phyloP scores from a whole-genome alignment of 2,797 vertebrate species.

The Heliangelus exortis region DNA sequence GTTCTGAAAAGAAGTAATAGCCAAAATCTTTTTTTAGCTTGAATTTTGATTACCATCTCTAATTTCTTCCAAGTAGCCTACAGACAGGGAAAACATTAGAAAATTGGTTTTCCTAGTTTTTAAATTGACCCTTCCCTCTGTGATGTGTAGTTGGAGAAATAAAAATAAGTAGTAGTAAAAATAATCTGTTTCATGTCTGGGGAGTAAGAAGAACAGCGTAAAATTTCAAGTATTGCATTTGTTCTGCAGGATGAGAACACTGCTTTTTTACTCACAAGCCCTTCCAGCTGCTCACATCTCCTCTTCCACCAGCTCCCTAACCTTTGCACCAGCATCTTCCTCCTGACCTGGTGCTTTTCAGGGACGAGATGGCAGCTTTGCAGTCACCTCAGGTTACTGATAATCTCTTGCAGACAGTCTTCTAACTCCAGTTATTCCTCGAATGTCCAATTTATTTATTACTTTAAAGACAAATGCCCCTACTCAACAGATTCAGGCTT shows the following conservation, averaged over 20 bases:
- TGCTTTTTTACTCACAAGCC: background rate
- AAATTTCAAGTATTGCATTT: background rate
- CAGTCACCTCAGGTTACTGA: background rate
- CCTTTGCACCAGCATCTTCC: background rate
- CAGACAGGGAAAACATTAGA: background rate
- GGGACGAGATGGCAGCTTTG: rapidly evolving
- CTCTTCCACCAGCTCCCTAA: rapidly evolving
- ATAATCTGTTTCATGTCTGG: background rate
- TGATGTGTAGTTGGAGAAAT: background rate
- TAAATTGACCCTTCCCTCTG: background rate
- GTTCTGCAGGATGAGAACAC: rapidly evolving
- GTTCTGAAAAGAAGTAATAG: background rate
- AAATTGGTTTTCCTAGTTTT: background rate
- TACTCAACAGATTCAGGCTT: background rate
- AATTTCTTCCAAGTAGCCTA: background rate
- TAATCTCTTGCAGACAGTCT: background rate
- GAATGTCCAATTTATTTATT: background rate
- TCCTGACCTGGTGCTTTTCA: background rate
- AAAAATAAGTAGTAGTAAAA: background rate
- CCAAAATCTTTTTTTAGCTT: background rate
- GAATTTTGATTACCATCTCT: background rate
- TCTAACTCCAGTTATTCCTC: background rate
- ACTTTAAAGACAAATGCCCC: background rate
- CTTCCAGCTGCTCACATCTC: background rate
- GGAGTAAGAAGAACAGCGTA: background rate